Evolutionary conservation across 1,140 invertebrate species (phyloP), one percentile per base, ranked within the genome.

Genomic region (Hestina assimilis): DNA sequence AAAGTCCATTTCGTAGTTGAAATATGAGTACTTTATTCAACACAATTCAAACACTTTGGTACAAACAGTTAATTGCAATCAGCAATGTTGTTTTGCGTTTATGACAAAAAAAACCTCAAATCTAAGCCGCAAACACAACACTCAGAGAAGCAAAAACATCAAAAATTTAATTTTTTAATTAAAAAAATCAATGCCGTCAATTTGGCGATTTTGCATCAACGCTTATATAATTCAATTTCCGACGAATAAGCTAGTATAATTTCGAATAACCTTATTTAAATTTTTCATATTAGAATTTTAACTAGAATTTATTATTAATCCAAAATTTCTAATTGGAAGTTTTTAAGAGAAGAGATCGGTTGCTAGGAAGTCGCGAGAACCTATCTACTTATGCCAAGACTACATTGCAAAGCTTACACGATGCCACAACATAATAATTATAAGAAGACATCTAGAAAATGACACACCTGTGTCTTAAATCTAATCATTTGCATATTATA

Each of bases 21-120:
- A 74, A 72, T 80, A 82, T 83, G 79, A 86, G 76, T 88, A 85
- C 68, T 86, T 87, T 88, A 86, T 88, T 86, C 70, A 86, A 83
- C 76, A 88, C 80, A 86, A 84, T 77, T 86, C 81, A 87, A 89
- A 89, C 83, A 89, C 87, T 89, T 89, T 89, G 87, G 87, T 89
- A 89, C 87, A 89, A 84, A 87, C 75, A 79, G 73, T 84, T 80
- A 76, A 71, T 75, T 75, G 83, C 77, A 69, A 65, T 70, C 68
- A 76, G 75, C 79, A 63, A 69, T 75, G 57, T 73, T 59, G 60
- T 69, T 71, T 71, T 56, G 64, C 62, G 65, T 56, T 58, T 65
- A 73, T 65, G 65, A 64, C 64, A 70, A 69, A 73, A 65, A 65
- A 60, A 61, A 68, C 65, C 56, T 59, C 54, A n/a, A n/a, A 64